Evolutionary conservation across 2,888 invertebrate genomes (phyloP).

Genomic region (Eudemis profundana): DNA sequence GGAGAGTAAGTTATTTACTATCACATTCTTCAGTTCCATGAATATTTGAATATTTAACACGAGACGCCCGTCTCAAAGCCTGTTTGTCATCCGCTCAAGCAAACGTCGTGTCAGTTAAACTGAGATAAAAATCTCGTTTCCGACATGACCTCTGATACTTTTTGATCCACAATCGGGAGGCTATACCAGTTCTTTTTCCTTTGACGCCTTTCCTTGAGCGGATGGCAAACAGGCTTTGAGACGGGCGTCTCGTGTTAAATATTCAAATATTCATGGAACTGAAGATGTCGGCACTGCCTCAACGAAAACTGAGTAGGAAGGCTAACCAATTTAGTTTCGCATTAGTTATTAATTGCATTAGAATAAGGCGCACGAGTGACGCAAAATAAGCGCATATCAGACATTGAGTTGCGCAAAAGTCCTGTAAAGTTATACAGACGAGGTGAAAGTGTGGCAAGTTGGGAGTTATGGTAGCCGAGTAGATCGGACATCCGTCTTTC

Average conservation of each 20-base stretch:
- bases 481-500: too few relatives aligned
- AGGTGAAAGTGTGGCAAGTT: too few relatives aligned
- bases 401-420: too few relatives aligned
- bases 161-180: constrained; percentile 19
- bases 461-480: too few relatives aligned
- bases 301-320: constrained; percentile 44
- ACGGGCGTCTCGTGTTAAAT: constrained; percentile 54
- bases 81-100: constrained; percentile 46
- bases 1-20: too few relatives aligned
- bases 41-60: constrained; percentile 67
- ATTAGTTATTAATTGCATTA: constrained; percentile 21
- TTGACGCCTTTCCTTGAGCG: constrained; percentile 19
- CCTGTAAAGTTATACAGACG: too few relatives aligned
- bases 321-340: constrained; percentile 46
- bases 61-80: constrained; percentile 55
- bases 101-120: too few relatives aligned
- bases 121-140: neutral
- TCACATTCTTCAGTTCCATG: constrained; percentile 55
- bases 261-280: constrained; percentile 66
- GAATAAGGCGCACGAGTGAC: too few relatives aligned
- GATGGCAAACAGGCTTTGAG: constrained; percentile 57
- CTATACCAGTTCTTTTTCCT: constrained; percentile 19
- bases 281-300: constrained; percentile 49
- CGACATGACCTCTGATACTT: neutral
- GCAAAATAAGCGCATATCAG: too few relatives aligned